Evolutionary conservation across 2,113 vertebrate species (phyloP).

Genomic region (Hystrix brachyura): DNA sequence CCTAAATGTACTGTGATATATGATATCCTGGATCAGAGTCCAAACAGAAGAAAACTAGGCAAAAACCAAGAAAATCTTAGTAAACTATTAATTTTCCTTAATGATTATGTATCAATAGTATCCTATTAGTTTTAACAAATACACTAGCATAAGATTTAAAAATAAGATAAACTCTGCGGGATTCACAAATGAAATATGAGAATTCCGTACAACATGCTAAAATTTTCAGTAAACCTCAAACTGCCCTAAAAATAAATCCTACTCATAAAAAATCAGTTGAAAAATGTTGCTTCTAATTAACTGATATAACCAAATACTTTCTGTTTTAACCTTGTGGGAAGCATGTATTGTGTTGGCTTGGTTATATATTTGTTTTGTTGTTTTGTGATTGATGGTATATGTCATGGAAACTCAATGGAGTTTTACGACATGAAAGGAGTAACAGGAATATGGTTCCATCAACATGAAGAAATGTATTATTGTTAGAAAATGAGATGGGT

Average conservation of each 20-base stretch:
- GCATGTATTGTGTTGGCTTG: neutral
- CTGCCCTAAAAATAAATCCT: neutral
- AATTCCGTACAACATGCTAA: neutral
- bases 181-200: neutral
- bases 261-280: neutral
- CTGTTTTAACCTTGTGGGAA: neutral
- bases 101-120: neutral
- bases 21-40: neutral
- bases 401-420: constrained; percentile 35
- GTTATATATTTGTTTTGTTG: constrained; percentile 43
- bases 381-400: constrained; percentile 13
- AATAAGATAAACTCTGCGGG: neutral
- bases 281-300: neutral
- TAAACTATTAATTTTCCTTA: neutral
- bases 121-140: constrained; percentile 23
- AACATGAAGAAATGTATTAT: neutral
- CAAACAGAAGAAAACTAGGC: neutral
- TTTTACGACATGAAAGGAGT: constrained; percentile 59
- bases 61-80: neutral
- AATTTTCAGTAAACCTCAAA: constrained; percentile 22
- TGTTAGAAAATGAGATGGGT: constrained; percentile 39
- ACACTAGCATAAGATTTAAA: neutral
- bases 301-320: neutral
- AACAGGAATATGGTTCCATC: neutral
- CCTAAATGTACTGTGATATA: neutral